phyloP scores from a whole-genome alignment of 2,888 invertebrate genomes.

The Uropetala carovei region DNA sequence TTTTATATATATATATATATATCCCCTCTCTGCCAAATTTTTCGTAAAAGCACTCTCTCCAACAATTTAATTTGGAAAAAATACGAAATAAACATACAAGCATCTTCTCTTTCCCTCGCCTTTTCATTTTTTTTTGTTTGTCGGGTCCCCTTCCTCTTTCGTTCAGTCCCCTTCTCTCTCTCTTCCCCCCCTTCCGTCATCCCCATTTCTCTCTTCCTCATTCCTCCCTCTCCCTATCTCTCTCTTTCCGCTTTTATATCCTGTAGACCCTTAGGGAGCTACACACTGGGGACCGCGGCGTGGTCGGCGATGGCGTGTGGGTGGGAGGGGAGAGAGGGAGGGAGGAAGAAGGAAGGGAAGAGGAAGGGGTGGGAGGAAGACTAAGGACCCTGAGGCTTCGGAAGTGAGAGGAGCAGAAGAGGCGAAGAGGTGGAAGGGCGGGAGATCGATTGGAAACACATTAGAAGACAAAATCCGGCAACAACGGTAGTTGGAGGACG shows the following conservation, averaged over 20 bases:
- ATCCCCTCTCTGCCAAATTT: neutral
- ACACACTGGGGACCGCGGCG: neutral
- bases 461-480: neutral
- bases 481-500: neutral
- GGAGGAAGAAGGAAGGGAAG: neutral
- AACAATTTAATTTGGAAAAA: constrained; percentile 7
- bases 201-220: too few species aligned
- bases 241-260: too few species aligned
- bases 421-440: neutral
- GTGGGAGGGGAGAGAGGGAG: neutral
- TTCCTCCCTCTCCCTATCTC: too few species aligned
- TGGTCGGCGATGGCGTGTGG: neutral
- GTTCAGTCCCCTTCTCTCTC: too few species aligned
- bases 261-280: neutral
- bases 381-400: neutral
- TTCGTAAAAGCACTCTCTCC: neutral
- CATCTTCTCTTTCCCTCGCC: neutral
- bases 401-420: neutral
- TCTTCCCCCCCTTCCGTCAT: too few species aligned
- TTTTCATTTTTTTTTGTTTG: neutral
- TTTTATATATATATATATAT: too few species aligned
- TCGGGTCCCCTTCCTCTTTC: too few species aligned
- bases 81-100: neutral
- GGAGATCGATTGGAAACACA: constrained; percentile 17
- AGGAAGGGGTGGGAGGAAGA: neutral